These are phyloP conservation scores for Psilanteris sp. DNA, from an alignment of 1,140 invertebrate species.

Conservation along the genomic window DNA sequence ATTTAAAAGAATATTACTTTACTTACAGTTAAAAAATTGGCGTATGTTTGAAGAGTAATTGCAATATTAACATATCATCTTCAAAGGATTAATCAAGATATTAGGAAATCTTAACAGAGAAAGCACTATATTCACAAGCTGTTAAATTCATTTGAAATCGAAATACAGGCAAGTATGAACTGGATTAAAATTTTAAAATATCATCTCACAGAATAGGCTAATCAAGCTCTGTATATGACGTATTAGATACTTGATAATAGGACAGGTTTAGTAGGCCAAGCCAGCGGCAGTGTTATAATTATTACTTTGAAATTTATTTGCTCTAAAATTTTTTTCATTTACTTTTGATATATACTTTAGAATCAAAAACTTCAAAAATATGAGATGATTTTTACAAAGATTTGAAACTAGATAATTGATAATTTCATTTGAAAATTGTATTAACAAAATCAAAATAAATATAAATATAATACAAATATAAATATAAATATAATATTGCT, in stretches of 20 bases:
- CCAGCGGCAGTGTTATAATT: conserved; percentile 2
- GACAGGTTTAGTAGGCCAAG: conserved; percentile 1
- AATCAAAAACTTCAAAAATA: too few relatives aligned
- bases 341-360: too few relatives aligned
- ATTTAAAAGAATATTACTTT: too few relatives aligned
- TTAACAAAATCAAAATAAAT: too few relatives aligned
- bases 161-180: conserved; percentile 4
- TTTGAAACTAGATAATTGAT: too few relatives aligned
- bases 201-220: conserved; percentile 14
- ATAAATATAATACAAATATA: too few relatives aligned
- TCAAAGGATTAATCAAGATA: not conserved
- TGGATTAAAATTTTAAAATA: conserved; percentile 7
- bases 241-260: conserved; percentile 10
- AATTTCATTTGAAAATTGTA: too few relatives aligned
- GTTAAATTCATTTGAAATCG: conserved; percentile 13
- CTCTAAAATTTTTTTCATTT: not conserved
- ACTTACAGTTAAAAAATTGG: too few relatives aligned
- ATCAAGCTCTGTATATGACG: conserved; percentile 6
- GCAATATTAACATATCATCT: conserved; percentile 1
- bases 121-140: not conserved
- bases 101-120: conserved; percentile 2
- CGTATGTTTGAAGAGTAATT: too few relatives aligned
- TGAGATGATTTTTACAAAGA: too few relatives aligned
- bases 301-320: not conserved
- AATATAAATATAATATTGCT: too few relatives aligned